Base-by-base conservation (phyloP, 2,797 vertebrate genomes). In the Anabas testudineus region DNA sequence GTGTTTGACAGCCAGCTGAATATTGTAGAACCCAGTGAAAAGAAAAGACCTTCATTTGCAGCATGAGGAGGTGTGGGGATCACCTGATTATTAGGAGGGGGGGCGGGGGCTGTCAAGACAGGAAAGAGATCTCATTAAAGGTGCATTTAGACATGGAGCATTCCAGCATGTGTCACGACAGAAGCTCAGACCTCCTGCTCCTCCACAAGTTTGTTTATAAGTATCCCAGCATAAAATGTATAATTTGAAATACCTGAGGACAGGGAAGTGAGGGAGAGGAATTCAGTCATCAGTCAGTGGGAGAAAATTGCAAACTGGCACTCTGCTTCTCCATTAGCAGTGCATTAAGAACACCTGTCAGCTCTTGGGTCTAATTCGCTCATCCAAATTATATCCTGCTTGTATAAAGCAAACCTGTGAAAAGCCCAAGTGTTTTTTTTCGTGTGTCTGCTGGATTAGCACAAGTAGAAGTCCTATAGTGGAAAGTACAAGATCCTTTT, bases 341-440 rank as follows among this genome's bases (percentile, higher is more conserved):
- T 36, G 80, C 74, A 68, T 87, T 87, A 83, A 68, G 58, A 85
- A 80, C 82, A 74, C 66, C 77, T 84, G 87, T 87, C 86, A 87
- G 79, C 76, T 80, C 70, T 54, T 19, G 58, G 66, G 52, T 77
- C 59, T 78, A 63, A 79, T 76, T 89, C 36, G 2, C 63, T 57
- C 64, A 1, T 71, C 66, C 61, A 72, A 76, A 71, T 79, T 64
- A 69, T 66, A 48, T 74, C 56, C 57, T 57, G 71, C 71, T 51
- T 16, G 30, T n/a, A 62, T 48, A 62, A 67, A 75, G 53, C 52
- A 63, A 65, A 26, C 34, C 55, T 47, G 26, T 43, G 54, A 47
- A 59, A 64, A 51, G 41, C 47, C 5, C 28, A 1, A 6, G 28
- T 46, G 39, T 51, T 45, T 48, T 60, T 14, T 6, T 21, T 1